phyloP scores from a whole-genome alignment of 2,888 invertebrate species.

The Mesorhabditis spiculigera region DNA sequence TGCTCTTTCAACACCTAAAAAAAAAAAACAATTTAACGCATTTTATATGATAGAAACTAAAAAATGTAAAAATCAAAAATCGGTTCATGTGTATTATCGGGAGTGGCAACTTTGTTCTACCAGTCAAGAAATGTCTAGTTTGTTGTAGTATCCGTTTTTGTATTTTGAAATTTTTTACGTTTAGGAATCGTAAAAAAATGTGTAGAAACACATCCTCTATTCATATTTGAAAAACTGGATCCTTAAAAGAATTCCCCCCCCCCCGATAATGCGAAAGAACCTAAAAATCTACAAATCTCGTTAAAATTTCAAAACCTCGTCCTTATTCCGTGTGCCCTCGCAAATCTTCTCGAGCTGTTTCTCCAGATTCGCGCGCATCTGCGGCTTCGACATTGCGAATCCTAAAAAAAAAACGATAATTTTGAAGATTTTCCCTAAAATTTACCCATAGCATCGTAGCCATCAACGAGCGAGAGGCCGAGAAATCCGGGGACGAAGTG shows the following conservation, averaged over 20 bases:
- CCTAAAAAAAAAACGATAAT: slow-evolving; percentile 15
- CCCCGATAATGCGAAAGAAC: too few relatives aligned
- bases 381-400: slow-evolving; percentile 82
- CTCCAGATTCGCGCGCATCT: slow-evolving; percentile 84
- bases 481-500: slow-evolving; percentile 79
- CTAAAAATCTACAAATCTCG: too few relatives aligned
- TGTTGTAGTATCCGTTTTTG: too few relatives aligned
- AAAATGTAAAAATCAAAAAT: too few relatives aligned
- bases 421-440: neutral
- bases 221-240: too few relatives aligned
- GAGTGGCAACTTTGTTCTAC: too few relatives aligned
- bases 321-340: slow-evolving; percentile 38
- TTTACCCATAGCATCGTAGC: slow-evolving; percentile 83
- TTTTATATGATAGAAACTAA: neutral
- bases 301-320: slow-evolving; percentile 17
- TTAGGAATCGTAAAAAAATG: too few relatives aligned
- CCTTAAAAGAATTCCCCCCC: too few relatives aligned
- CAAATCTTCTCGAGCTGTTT: slow-evolving; percentile 70
- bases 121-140: too few relatives aligned
- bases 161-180: too few relatives aligned
- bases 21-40: neutral
- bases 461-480: slow-evolving; percentile 55
- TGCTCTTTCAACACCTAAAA: slow-evolving; percentile 15
- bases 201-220: too few relatives aligned
- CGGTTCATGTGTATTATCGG: too few relatives aligned